Percentiles rank a stretch among this genome's conserved stretches.
Conservation (phyloP, 2,888 invertebrate species). For the Digitonthophagus gazella region DNA sequence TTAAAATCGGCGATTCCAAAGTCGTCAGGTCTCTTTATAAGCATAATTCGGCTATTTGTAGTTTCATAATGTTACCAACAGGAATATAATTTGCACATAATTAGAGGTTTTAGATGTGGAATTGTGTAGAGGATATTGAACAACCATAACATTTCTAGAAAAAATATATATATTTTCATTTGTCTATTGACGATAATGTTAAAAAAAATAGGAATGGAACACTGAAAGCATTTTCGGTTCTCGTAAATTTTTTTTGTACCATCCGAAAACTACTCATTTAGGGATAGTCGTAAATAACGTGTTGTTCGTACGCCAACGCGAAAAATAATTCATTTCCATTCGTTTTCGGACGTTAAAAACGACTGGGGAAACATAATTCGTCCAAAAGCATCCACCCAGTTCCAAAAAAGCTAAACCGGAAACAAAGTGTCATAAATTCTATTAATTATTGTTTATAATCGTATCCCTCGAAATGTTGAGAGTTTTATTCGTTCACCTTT, state of each 20-base stretch:
- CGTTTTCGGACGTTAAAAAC: constrained; percentile 9
- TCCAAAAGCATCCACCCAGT: background rate
- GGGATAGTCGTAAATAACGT: background rate
- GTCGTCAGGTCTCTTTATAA: no score
- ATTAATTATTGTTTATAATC: constrained; percentile 42
- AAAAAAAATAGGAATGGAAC: background rate
- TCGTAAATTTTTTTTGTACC: background rate
- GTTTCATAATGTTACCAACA: background rate
- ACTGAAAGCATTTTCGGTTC: background rate
- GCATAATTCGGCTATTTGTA: constrained; percentile 3
- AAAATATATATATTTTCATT: no score
- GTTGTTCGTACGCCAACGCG: background rate
- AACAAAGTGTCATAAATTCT: constrained; percentile 38
- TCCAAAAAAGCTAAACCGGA: no score
- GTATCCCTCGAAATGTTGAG: constrained; percentile 44
- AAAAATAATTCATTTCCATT: constrained; percentile 10
- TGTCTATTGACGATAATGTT: no score
- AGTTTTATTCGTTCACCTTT: constrained; percentile 40
- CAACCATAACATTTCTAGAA: no score
- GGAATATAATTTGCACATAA: no score
- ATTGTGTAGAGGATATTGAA: background rate
- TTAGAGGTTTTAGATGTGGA: background rate
- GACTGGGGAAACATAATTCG: background rate
- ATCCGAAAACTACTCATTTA: background rate
- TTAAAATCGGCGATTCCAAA: no score